Evolutionary conservation across 2,797 vertebrate species (phyloP).

Genomic region (Sciaenops ocellatus): DNA sequence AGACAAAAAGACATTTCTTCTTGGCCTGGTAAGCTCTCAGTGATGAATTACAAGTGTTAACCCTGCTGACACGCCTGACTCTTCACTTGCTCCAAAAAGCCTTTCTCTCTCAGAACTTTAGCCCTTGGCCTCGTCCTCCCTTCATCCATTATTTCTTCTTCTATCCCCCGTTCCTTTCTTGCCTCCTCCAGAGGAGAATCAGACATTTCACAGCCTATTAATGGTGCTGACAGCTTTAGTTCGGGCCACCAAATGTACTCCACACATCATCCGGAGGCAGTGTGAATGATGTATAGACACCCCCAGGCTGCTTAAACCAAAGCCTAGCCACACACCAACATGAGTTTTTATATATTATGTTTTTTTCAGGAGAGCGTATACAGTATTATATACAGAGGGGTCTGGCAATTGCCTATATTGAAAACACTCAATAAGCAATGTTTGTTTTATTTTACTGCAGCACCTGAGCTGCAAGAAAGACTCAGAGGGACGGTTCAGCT

Average conservation of each 20-base stretch:
- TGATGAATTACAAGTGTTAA: constrained; percentile 4
- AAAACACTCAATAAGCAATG: constrained; percentile 16
- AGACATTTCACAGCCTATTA: constrained; percentile 46
- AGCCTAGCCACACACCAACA: neutral
- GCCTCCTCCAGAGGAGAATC: constrained; percentile 17
- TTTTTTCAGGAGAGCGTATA: constrained; percentile 13
- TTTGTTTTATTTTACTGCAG: constrained; percentile 22
- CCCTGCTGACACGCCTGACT: neutral
- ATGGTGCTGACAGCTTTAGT: constrained; percentile 51
- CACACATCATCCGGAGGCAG: neutral
- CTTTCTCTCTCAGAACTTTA: constrained; percentile 14
- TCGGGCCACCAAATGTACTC: constrained; percentile 39
- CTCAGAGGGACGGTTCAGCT: neutral
- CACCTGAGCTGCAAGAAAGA: constrained; percentile 8
- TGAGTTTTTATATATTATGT: constrained; percentile 27
- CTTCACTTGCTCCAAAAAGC: constrained; percentile 18
- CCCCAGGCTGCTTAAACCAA: constrained; percentile 22
- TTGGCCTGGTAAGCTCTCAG: neutral
- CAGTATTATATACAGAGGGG: neutral
- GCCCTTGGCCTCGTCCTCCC: neutral
- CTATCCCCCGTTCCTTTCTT: constrained; percentile 2
- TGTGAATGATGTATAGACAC: constrained; percentile 28
- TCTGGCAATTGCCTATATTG: neutral
- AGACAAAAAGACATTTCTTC: neutral
- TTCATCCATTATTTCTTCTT: constrained; percentile 24